A percentile compares a stretch with the other conserved stretches of the same genome.
phyloP scores from a whole-genome alignment of 2,797 vertebrate species.

The Halcyon badia region DNA sequence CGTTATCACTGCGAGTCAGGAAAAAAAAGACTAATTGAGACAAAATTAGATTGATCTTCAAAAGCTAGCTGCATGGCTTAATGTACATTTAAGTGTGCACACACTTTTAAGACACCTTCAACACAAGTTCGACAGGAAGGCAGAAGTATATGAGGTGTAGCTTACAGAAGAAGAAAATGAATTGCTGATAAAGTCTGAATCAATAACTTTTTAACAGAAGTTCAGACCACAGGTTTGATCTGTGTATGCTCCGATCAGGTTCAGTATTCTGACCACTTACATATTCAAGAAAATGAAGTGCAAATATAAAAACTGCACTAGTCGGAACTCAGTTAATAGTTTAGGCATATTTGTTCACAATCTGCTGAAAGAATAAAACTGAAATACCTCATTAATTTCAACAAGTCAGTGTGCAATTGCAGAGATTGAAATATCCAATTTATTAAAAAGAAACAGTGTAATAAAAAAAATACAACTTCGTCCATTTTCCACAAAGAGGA shows the following conservation, averaged over 20 bases:
- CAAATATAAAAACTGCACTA: not conserved
- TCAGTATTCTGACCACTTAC: not conserved
- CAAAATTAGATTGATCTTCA: not conserved
- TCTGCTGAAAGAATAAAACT: not conserved
- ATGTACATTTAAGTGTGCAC: not conserved
- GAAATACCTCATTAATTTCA: not conserved
- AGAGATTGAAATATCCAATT: not conserved
- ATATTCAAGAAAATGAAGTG: not conserved
- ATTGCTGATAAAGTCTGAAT: not conserved
- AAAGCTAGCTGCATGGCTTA: not conserved
- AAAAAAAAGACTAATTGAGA: not conserved
- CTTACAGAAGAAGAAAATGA: not conserved
- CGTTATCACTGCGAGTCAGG: not conserved
- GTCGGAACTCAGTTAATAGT: not conserved
- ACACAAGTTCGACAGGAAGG: not conserved
- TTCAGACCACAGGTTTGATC: not conserved
- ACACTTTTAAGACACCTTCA: not conserved
- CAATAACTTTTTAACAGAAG: not conserved
- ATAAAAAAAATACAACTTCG: not conserved
- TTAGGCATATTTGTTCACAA: not conserved
- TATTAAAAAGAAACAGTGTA: not conserved
- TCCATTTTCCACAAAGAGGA: not conserved
- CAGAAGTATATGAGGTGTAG: rapidly evolving
- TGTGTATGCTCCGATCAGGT: rapidly evolving
- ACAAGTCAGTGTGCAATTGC: not conserved